Base-by-base conservation (phyloP, 2,113 vertebrate species). In the Aptenodytes patagonicus region DNA sequence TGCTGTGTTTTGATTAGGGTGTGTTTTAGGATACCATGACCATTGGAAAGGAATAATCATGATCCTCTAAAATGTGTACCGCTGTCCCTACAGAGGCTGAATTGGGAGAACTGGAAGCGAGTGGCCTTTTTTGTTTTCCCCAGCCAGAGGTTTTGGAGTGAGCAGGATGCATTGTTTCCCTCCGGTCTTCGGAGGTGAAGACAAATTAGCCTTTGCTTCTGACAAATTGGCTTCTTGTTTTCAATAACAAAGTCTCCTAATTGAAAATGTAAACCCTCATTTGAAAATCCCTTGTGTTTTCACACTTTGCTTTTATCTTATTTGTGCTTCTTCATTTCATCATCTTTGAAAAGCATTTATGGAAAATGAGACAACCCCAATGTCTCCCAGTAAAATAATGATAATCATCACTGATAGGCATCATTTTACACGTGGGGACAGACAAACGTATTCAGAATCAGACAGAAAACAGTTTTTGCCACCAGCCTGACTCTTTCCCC, bases 201-300 rank as follows among this genome's bases (percentile, higher is more conserved):
- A 95, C 94, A 97, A 97, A 97, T 97, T 95, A 96, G 92, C 61
- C 85, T 76, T 93, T 62, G 46, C 90, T 81, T 97, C 70, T 95
- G 91, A 94, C 95, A 96, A 95, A 94, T 70, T 96, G 78, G 44
- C 44, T 91, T 86, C 92, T 95, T 88, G 66, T 95, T 96, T 92
- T 88, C 91, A 95, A 68, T 80, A 96, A 82, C 46, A 81, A 83
- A 93, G 70, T 93, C 81, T 86, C 68, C 79, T 96, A 97, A 96
- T 85, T 96, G 92, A 87, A 96, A 96, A 90, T 5, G 17, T 94
- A 95, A 95, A 91, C 60, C 47, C 44, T 1, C 19, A 42, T 81
- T 86, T 91, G 46, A 94, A 93, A 94, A 57, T 54, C 52, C 32
- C 60, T 71, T 85, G n/a, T 77, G 77, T 85, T 93, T 94, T 94